phyloP scores from a whole-genome alignment of 2,888 invertebrate genomes.

The Trachelus iudaicus region DNA sequence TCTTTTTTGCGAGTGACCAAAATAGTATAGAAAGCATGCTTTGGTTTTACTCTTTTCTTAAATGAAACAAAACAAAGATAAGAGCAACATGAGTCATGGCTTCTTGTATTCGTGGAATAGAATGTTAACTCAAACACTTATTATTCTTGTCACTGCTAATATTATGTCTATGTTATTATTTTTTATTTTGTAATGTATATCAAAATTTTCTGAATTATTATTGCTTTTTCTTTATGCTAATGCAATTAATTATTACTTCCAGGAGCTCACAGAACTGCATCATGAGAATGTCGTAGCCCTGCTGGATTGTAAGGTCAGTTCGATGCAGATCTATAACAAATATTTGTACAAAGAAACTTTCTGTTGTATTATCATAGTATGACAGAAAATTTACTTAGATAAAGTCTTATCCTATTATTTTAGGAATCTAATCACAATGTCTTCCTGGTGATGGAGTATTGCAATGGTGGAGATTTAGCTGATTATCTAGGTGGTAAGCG shows the following conservation, averaged over 20 bases:
- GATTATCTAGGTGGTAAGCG: slow-evolving; percentile 88
- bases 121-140: no score
- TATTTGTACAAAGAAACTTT: not conserved
- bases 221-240: slow-evolving; percentile 15
- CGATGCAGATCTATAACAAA: not conserved
- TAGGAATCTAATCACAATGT: slow-evolving; percentile 93
- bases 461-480: slow-evolving; percentile 98
- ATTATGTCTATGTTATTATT: no score
- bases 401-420: slow-evolving; percentile 40
- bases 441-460: slow-evolving; percentile 99
- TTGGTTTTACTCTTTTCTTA: not conserved
- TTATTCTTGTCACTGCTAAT: no score
- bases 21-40: not conserved
- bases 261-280: slow-evolving; percentile 95
- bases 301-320: slow-evolving; percentile 89
- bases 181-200: no score
- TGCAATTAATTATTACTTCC: slow-evolving; percentile 21
- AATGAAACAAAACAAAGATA: not conserved
- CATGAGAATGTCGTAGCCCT: slow-evolving; percentile 99
- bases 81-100: not conserved
- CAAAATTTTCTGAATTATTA: not conserved
- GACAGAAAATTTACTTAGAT: not conserved
- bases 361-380: not conserved
- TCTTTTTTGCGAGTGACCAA: not conserved
- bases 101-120: no score